phyloP scores from a whole-genome alignment of 2,113 vertebrate species.

The Hemicordylus capensis region DNA sequence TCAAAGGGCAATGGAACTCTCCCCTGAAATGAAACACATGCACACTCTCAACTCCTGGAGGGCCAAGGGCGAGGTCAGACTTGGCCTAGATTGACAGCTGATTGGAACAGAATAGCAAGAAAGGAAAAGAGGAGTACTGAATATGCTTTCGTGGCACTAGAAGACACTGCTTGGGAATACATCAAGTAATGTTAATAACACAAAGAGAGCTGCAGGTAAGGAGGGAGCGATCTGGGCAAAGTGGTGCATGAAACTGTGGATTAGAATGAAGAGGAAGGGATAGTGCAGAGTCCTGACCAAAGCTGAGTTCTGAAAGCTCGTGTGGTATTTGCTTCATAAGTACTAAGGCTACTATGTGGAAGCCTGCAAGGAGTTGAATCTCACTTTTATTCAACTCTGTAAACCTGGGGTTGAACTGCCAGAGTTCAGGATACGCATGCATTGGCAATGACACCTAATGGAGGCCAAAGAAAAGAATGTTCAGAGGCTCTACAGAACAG shows the following conservation, averaged over 20 bases:
- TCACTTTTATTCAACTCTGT: no score
- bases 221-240: not conserved
- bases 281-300: no score
- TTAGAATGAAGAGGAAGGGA: not conserved
- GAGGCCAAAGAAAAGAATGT: not conserved
- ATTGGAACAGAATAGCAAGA: not conserved
- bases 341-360: no score
- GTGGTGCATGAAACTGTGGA: no score
- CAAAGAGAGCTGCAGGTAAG: not conserved
- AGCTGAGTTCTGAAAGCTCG: no score
- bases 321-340: no score
- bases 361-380: no score
- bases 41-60: slow-evolving; percentile 22
- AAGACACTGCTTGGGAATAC: not conserved
- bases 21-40: slow-evolving; percentile 13
- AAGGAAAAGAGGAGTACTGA: rapidly evolving
- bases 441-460: rapidly evolving
- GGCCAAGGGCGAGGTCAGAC: not conserved
- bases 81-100: slow-evolving; percentile 43
- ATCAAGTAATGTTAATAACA: not conserved
- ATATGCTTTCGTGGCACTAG: not conserved
- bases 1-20: not conserved
- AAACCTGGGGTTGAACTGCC: not conserved
- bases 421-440: not conserved
- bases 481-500: no score